Base-by-base conservation (phyloP, 2,797 vertebrate species). In the Chaetodon trifasciatus region DNA sequence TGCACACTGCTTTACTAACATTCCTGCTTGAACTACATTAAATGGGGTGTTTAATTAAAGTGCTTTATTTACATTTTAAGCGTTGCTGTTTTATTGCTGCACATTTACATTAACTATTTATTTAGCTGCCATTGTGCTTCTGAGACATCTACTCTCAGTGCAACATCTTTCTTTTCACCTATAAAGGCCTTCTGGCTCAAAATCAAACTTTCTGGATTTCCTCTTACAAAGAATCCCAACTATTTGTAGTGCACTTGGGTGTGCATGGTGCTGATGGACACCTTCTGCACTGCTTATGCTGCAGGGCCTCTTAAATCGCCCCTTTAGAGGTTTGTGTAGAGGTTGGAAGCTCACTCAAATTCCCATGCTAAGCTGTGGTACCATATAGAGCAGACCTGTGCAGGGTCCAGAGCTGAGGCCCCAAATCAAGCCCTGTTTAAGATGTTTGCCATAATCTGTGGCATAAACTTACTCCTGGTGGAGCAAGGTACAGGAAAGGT, bases 371-470 rank as follows among this genome's bases (percentile, higher is more conserved):
- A 9, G 32, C 44, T 8, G 4, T 17, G 13, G 52, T 58, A 17
- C 13, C 37, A 24, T n/a, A 61, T 16, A 21, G 39, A 79, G 67
- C 55, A 7, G 35, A 60, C 24, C n/a, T 56, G 44, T 71, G 53
- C 37, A 8, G 11, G 12, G 10, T 49, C 8, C 69, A 42, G 44
- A 4, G 40, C 24, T 39, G 47, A 65, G 70, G 50, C 32, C 50
- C 62, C 37, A 9, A 60, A 15, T 16, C 42, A 35, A 73, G 53
- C 57, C 21, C 47, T 23, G 42, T 50, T 79, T 70, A 46, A 68
- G 37, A 69, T 39, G 1, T 78, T 62, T 52, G n/a, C 49, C 17
- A 2, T 86, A 87, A 85, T 86, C 86, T 58, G 39, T 37, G n/a
- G 39, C 52, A 60, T 47, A 39, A 57, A 68, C 4, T 39, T 23